A percentile compares a stretch with the other conserved stretches of the same genome.
Evolutionary conservation across 2,113 vertebrate genomes (phyloP).

Genomic region (Meriones unguiculatus): DNA sequence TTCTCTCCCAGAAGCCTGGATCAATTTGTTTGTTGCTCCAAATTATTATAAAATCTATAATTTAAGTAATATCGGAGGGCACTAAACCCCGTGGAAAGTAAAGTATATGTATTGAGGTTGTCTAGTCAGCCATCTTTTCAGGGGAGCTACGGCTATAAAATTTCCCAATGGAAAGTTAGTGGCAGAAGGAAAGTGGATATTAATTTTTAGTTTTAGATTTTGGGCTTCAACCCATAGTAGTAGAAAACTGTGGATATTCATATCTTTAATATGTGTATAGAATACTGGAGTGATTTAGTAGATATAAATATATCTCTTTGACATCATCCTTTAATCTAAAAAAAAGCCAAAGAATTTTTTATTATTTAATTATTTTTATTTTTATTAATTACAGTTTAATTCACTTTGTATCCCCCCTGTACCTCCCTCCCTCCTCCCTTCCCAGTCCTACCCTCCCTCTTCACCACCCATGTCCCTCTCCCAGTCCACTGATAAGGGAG

Average conservation of each 20-base stretch:
- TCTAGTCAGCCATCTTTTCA: conserved; percentile 22
- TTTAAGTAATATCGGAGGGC: neutral
- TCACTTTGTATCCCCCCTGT: too few species aligned
- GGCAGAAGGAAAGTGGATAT: neutral
- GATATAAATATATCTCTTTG: conserved; percentile 35
- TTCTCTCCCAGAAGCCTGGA: neutral
- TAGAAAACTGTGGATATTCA: neutral
- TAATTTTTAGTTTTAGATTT: neutral
- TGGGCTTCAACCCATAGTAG: neutral
- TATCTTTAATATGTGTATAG: neutral
- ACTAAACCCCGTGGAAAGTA: neutral
- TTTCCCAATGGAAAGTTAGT: neutral
- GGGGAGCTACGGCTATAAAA: neutral
- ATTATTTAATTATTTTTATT: too few species aligned
- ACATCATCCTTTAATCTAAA: neutral
- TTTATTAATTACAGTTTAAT: too few species aligned
- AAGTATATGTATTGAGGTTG: neutral
- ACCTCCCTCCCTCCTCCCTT: too few species aligned
- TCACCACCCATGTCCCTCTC: too few species aligned
- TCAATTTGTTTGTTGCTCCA: neutral
- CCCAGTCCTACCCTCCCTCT: too few species aligned
- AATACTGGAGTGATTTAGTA: neutral
- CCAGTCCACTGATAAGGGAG: too few species aligned
- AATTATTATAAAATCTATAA: neutral
- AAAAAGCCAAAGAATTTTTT: neutral